These are phyloP conservation scores for Drosophila sp. DNA, from an alignment of 1,140 invertebrate species.

Conservation along the genomic window DNA sequence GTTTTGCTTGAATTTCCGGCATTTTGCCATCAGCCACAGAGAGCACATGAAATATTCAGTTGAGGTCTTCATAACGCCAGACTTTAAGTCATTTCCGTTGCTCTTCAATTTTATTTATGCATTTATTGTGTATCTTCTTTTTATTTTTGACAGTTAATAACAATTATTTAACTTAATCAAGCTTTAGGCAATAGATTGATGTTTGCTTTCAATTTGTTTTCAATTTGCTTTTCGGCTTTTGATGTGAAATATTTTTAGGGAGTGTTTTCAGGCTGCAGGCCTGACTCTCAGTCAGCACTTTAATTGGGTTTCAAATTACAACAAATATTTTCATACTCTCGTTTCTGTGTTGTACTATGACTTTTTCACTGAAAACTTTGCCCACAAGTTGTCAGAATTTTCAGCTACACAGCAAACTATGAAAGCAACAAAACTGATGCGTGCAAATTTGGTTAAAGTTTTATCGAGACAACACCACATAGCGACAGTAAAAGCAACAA, in stretches of 20 bases:
- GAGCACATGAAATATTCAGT: constrained; percentile 30
- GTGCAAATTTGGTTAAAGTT: constrained; percentile 16
- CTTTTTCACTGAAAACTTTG: constrained; percentile 3
- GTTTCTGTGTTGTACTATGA: neutral
- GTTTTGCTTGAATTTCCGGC: constrained; percentile 77
- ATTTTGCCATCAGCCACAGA: constrained; percentile 44
- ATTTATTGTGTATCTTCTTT: constrained; percentile 26
- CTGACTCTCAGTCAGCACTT: constrained; percentile 20
- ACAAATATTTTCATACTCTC: constrained; percentile 13
- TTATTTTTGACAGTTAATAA: constrained; percentile 16
- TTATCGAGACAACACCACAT: neutral
- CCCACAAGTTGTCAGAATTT: constrained; percentile 10
- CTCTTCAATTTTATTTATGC: constrained; percentile 38
- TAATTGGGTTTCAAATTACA: constrained; percentile 72
- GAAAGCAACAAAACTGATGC: constrained; percentile 26
- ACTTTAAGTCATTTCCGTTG: constrained; percentile 1
- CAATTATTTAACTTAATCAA: constrained; percentile 33
- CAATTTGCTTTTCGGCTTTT: constrained; percentile 50
- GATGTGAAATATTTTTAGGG: constrained; percentile 39
- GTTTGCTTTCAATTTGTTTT: constrained; percentile 74
- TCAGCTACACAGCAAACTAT: constrained; percentile 1
- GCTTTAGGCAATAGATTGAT: constrained; percentile 33
- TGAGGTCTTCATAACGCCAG: neutral
- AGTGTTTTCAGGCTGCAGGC: neutral
- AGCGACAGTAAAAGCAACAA: constrained; percentile 13